Evolutionary conservation across 2,113 vertebrate genomes (phyloP), one percentile per base, ranked within the genome.

Genomic region (Cyprinodon tularosa): DNA sequence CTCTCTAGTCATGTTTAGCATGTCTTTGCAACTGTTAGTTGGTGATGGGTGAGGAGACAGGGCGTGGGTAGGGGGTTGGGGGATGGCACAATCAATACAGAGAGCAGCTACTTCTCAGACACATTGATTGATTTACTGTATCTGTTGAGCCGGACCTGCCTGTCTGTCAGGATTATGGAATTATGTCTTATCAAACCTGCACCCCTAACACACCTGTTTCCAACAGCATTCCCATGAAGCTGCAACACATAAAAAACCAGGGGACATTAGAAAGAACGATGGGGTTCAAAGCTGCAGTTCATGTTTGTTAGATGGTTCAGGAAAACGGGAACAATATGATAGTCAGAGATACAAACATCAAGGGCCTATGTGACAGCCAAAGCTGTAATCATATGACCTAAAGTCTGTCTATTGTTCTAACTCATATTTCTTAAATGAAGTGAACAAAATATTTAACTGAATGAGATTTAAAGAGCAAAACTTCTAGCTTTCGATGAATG

Each of bases 111-210:
- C 88, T 83, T 79, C 88, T 91, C 86, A 88, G 85, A 86, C 84
- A 78, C 83, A 68, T 68, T 86, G 83, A 90, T 90, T 92, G 86
- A 89, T 93, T 90, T 93, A 85, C 85, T 89, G 87, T 90, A 91
- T 93, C 88, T 91, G 86, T 86, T 70, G 86, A 84, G 84, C 88
- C 85, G 29, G 83, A 81, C 85, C 86, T 76, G 84, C 76, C 87
- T 88, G 85, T 68, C 91, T 91, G 89, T 92, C 91, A 93, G 89
- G 90, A 90, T 93, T 91, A 88, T 83, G 83, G 86, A 91, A 90
- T 91, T 84, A 84, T 88, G 84, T 83, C 84, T 89, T 85, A 89
- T 92, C 93, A 93, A 84, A 88, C 70, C 85, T 70, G 72, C 42
- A 50, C 71, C 82, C 76, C 79, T 73, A 84, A 79, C 85, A 89